Evolutionary conservation across 2,888 invertebrate genomes (phyloP), one percentile per base, ranked within the genome.

Genomic region (Agrilus mali): DNA sequence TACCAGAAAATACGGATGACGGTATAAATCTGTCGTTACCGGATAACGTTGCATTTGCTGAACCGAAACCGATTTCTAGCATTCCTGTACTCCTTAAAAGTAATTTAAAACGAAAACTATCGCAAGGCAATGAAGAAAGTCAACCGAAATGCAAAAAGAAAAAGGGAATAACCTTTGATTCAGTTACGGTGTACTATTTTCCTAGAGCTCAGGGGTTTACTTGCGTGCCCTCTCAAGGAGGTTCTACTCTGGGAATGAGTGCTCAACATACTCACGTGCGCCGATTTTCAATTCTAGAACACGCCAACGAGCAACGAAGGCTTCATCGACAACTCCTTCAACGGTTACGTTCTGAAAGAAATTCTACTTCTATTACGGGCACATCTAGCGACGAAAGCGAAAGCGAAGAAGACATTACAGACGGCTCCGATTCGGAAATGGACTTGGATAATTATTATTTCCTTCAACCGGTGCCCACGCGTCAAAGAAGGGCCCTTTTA

Each of bases 181-280:
- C 80, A 52, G 95, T 96, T 1, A 90, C 90, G 15, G 93, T 96
- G 8, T 96, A 80, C 67, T 96, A 95, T 69, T 96, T 97, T 69
- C 89, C 90, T 2, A 74, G 96, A 59, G 78, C 89, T 42, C 90
- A 92, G 71, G 92, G 90, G 15, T 89, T 90, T 67, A 83, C 86
- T 33, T 90, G 92, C 68, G 88, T 92, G 48, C 92, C 92, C 39
- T 90, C 90, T 10, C 83, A 86, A 68, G 88, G 88, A 43, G 85
- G 85, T 4, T 84, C 83, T n/a, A 95, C 95, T 3, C 72, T 96
- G 51, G 95, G 96, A 17, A 96, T 96, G 95, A 82, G 80, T 49
- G 75, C 82, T 50, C 73, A 74, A 49, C 82, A 83, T 65, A 53
- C 79, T 55, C 77, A 80, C 61, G 73, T 80, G 58, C 78, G 80